These are phyloP conservation scores for Oreochromis niloticus DNA, from an alignment of 2,113 vertebrate genomes.

Conservation along the genomic window DNA sequence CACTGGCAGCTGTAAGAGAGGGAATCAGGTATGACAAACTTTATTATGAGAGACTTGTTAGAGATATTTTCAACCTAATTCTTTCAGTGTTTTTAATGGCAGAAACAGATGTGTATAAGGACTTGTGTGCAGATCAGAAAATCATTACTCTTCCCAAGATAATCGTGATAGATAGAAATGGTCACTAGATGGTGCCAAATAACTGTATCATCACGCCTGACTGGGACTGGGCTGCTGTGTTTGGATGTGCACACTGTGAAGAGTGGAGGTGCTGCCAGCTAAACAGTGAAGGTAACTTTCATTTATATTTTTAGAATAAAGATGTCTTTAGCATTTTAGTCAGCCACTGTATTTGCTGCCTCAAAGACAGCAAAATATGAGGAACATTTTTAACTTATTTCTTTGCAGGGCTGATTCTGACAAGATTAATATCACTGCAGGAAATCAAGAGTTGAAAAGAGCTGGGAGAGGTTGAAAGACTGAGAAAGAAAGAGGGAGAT, in stretches of 20 bases:
- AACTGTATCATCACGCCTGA: not conserved
- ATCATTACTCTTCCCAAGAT: not conserved
- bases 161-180: not conserved
- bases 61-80: not conserved
- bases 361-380: not conserved
- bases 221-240: not conserved
- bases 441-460: not conserved
- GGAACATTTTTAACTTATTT: not conserved
- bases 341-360: not conserved
- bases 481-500: not conserved
- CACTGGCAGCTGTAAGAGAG: not conserved
- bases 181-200: slow-evolving; percentile 58
- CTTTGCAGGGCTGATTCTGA: not conserved
- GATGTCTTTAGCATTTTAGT: not conserved
- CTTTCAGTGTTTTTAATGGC: not conserved
- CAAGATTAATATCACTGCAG: not conserved
- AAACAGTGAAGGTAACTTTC: not conserved
- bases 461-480: not conserved
- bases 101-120: not conserved
- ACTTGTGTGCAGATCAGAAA: not conserved
- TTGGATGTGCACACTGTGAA: not conserved
- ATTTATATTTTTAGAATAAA: not conserved
- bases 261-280: not conserved
- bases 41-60: not conserved
- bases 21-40: not conserved